phyloP scores from a whole-genome alignment of 2,113 vertebrate genomes.

The Halichoerus grypus region DNA sequence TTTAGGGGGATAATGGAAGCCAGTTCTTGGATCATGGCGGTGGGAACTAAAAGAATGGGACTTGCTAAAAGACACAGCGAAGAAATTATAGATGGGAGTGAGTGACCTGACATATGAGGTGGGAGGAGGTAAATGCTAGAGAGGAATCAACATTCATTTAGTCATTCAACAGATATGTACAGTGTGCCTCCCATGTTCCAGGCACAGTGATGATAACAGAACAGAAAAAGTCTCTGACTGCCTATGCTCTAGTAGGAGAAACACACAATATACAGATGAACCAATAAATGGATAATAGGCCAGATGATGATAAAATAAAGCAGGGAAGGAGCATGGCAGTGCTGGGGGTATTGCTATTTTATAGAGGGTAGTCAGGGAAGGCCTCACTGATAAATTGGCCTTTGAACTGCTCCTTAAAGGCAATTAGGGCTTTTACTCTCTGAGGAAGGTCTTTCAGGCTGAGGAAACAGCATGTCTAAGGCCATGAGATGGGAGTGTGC shows the following conservation, averaged over 20 bases:
- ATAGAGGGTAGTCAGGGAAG: background rate
- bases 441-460: conserved; percentile 20
- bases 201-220: background rate
- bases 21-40: background rate
- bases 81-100: background rate
- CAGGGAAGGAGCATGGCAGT: background rate
- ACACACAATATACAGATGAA: background rate
- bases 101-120: background rate
- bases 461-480: background rate
- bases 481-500: background rate
- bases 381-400: background rate
- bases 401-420: conserved; percentile 46
- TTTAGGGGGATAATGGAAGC: background rate
- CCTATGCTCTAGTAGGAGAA: conserved; percentile 17
- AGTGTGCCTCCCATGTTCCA: background rate
- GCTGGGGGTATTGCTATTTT: background rate
- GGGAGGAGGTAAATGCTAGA: background rate
- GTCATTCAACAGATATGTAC: background rate
- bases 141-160: background rate
- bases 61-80: background rate
- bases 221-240: background rate
- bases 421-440: conserved; percentile 34
- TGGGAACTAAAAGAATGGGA: background rate
- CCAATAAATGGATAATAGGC: background rate
- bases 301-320: conserved; percentile 9